Evolutionary conservation across 30 jellyfish, hydroid and myxozoan species (phyloP), one percentile per base, ranked within the genome.

Genomic region (Pelagia noctiluca): DNA sequence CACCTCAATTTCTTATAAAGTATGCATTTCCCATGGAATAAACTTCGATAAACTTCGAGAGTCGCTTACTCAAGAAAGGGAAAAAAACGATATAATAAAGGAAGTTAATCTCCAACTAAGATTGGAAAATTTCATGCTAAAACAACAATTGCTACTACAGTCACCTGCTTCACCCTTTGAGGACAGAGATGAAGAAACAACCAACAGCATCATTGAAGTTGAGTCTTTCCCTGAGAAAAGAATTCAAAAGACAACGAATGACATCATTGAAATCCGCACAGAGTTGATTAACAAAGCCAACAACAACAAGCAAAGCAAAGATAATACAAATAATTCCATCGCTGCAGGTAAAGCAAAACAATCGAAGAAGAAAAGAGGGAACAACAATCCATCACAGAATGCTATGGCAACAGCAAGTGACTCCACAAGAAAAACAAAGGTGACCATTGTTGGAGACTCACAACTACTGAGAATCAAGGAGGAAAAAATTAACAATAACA

Each of bases 41-140:
- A n/a, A n/a, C n/a, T n/a, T 68, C 3, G 26, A 35, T 29, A 68
- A 35, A 16, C 29, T 35, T 21, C 32, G 34, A 30, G 3, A 35
- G 63, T 68, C 31, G 32, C 63, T 68, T 34, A 35, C 34, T 29
- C 63, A 68, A 18, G 63, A 29, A 29, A 68, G 81, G 63, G 63
- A 68, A 21, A 68, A 63, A 68, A 68, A 68, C 22, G 81, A 31
- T 1, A 1, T 29, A 35, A 62, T 68, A 30, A 29, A 31, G 63
- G 81, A 68, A 35, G 67, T 7, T 5, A 42, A 42, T 16, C 16
- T 42, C 16, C 12, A 42, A 16, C 16, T 42, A 42, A 42, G 16
- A 42, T 5, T 42, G 8, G 12, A 42, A 42, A 42, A 42, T 16
- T 42, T 42, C 57, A 42, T 5, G 16, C 16, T 42, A 42, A 42